Percentiles rank a stretch among this genome's conserved stretches.
These are phyloP conservation scores for Sericinus montela DNA, from an alignment of 2,888 invertebrate species.

Conservation along the genomic window DNA sequence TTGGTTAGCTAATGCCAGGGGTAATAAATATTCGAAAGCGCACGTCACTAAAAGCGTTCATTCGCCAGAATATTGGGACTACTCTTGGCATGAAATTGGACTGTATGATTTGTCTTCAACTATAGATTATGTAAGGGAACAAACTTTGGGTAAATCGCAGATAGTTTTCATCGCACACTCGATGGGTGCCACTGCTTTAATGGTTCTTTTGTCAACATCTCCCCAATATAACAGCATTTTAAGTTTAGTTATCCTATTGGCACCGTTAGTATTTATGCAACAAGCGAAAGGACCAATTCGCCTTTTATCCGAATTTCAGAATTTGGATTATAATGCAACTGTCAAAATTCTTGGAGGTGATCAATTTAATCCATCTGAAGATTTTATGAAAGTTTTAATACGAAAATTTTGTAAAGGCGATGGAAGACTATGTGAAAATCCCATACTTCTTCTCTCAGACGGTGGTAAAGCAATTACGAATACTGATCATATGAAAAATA, in stretches of 20 bases:
- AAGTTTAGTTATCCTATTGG: constrained; percentile 37
- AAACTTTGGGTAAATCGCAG: constrained; percentile 24
- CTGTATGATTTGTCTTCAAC: constrained; percentile 39
- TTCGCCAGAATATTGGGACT: constrained; percentile 40
- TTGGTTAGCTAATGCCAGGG: constrained; percentile 73
- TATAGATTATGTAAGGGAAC: constrained; percentile 36
- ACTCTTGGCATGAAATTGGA: constrained; percentile 53
- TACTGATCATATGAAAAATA: constrained; percentile 18
- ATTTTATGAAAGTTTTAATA: constrained; percentile 29
- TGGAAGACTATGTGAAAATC: constrained; percentile 32
- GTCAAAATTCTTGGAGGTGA: constrained; percentile 29
- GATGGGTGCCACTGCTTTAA: constrained; percentile 42
- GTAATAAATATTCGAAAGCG: constrained; percentile 42
- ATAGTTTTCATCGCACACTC: constrained; percentile 45
- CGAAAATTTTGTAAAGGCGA: constrained; percentile 35
- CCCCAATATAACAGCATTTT: constrained; percentile 38
- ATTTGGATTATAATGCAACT: constrained; percentile 23
- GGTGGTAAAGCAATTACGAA: constrained; percentile 30
- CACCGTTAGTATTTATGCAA: constrained; percentile 45
- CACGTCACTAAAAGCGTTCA: constrained; percentile 26
- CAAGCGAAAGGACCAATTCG: constrained; percentile 39
- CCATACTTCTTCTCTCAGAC: constrained; percentile 35
- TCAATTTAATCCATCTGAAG: constrained; percentile 28
- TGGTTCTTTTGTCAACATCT: constrained; percentile 36
- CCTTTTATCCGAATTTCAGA: constrained; percentile 32